Evolutionary conservation across 1,140 invertebrate species (phyloP), one percentile per base, ranked within the genome.

Genomic region (Anastatus disparis): DNA sequence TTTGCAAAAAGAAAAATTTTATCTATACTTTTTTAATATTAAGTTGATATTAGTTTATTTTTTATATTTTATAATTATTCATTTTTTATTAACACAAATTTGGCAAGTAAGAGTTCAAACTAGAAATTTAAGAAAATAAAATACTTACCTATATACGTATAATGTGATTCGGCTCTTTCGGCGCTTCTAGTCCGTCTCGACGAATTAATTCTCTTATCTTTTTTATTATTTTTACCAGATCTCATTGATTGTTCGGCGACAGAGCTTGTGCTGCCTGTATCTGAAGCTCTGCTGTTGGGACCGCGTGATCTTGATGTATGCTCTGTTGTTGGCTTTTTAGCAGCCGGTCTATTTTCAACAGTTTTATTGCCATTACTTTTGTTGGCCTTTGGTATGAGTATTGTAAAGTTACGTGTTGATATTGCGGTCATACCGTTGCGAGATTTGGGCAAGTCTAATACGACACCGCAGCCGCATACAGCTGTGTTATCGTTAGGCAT

Each of bases 91-190:
- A n/a, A n/a, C n/a, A n/a, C n/a, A n/a, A n/a, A n/a, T n/a, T n/a
- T n/a, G n/a, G n/a, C n/a, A n/a, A n/a, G n/a, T n/a, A n/a, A n/a
- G n/a, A n/a, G n/a, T n/a, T n/a, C 31, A 10, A 35, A 35, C 4
- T 35, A 35, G 10, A 35, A 6, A 35, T 35, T 6, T 35, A 35
- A 35, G 10, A 4, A 35, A 26, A 2, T 9, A 44, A 59, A n/a
- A 3, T 26, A 75, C 75, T 73, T 10, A 86, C 84, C 84, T 35
- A 85, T 86, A 13, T 85, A 86, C 17, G 84, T 85, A 44, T 86
- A 85, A 75, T 85, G 82, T 3, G 85, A 82, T 35, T 83, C 83
- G 7, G 78, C 72, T 64, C 82, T 76, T 26, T 85, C 84, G 10
- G 83, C 84, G 64, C 84, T 86, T 59, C 82, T 77, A 53, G 80